Evolutionary conservation across 2,797 vertebrate species (phyloP).

Genomic region (Parotocinclus haroldoi): DNA sequence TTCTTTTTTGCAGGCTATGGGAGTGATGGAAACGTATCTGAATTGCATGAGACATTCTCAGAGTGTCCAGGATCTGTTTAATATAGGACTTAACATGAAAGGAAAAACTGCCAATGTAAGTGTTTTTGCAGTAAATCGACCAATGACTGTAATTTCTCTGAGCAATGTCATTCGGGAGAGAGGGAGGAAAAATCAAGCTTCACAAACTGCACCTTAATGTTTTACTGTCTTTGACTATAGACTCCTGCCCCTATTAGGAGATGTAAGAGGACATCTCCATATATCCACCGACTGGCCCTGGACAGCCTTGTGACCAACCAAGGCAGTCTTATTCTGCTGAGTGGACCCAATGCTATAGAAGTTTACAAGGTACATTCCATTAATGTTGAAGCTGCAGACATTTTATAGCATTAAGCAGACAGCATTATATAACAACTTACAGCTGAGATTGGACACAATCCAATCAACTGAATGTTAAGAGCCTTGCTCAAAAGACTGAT

Average conservation of each 20-base stretch:
- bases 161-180: background rate
- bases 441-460: too few relatives aligned
- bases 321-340: conserved; percentile 63
- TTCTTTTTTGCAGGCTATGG: background rate
- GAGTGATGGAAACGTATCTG: conserved; percentile 48
- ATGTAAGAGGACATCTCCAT: conserved; percentile 54
- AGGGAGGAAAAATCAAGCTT: background rate
- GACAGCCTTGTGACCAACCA: conserved; percentile 64
- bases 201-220: background rate
- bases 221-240: conserved; percentile 39
- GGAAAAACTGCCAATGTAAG: conserved; percentile 59
- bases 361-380: conserved; percentile 61
- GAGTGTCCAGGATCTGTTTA: conserved; percentile 56
- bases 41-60: conserved; percentile 61
- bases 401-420: too few relatives aligned
- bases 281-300: conserved; percentile 44
- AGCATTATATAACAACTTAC: too few relatives aligned
- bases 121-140: background rate
- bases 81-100: conserved; percentile 45
- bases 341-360: conserved; percentile 64
- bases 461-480: too few relatives aligned
- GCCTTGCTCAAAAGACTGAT: too few relatives aligned
- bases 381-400: too few relatives aligned
- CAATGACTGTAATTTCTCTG: background rate
- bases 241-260: conserved; percentile 50